These are phyloP conservation scores for Pseudoips prasinana DNA, from an alignment of 2,888 invertebrate genomes.

Conservation along the genomic window DNA sequence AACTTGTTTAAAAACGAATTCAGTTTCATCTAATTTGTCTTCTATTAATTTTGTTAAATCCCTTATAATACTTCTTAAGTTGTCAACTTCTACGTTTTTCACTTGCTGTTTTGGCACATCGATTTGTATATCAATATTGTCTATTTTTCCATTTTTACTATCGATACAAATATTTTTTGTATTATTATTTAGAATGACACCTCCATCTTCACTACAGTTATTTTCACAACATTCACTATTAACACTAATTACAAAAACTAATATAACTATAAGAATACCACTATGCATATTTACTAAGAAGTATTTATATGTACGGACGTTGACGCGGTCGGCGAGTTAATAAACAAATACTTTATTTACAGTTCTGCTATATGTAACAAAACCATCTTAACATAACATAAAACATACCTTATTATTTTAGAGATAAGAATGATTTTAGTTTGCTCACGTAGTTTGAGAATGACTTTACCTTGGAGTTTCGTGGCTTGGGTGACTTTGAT, in stretches of 20 bases:
- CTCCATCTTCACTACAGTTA: constrained; percentile 44
- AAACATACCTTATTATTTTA: constrained; percentile 4
- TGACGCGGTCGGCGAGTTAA: constrained; percentile 40
- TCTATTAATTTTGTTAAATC: constrained; percentile 46
- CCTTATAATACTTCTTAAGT: constrained; percentile 40
- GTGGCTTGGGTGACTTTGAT: constrained; percentile 60
- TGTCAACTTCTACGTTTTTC: constrained; percentile 27
- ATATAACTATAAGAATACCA: constrained; percentile 14
- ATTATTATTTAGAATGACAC: constrained; percentile 40
- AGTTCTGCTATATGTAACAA: constrained; percentile 18
- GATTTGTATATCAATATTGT: constrained; percentile 28
- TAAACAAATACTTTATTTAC: constrained; percentile 55
- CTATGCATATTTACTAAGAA: constrained; percentile 36
- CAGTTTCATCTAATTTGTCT: constrained; percentile 36
- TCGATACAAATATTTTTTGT: no score
- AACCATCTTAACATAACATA: not conserved
- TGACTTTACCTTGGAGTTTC: constrained; percentile 54
- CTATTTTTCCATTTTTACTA: constrained; percentile 1
- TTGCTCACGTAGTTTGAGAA: constrained; percentile 12
- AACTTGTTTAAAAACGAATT: constrained; percentile 28
- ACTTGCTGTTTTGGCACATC: constrained; percentile 25
- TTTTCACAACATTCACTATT: constrained; percentile 48
- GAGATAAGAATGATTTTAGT: constrained; percentile 16
- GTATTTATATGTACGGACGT: constrained; percentile 45
- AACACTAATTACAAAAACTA: constrained; percentile 33